Conservation (phyloP, 2,113 vertebrate genomes). For the Desmodus rotundus region DNA sequence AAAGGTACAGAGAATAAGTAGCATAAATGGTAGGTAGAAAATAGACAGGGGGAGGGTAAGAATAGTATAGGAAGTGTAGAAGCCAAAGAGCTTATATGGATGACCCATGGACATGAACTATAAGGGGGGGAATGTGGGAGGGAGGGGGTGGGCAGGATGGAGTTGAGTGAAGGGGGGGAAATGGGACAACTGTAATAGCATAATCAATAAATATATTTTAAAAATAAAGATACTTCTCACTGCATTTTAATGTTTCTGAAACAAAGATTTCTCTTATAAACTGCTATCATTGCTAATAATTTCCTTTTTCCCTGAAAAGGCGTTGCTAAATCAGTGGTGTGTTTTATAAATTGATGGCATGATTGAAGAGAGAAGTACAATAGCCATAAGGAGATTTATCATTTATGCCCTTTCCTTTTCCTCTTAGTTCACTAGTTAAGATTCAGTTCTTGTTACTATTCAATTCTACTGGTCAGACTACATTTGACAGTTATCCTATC, state of each 20-base stretch:
- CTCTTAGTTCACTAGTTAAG: slow-evolving; percentile 8
- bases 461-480: neutral
- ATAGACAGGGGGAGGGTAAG: too few species aligned
- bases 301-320: neutral
- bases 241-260: slow-evolving; percentile 11
- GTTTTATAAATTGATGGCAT: slow-evolving; percentile 1
- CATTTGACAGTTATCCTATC: neutral
- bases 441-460: slow-evolving; percentile 26
- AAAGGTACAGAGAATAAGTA: too few species aligned
- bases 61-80: too few species aligned
- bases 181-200: too few species aligned
- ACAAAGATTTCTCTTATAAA: slow-evolving; percentile 7
- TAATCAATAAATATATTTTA: too few species aligned
- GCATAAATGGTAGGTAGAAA: too few species aligned
- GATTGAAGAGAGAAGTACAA: neutral
- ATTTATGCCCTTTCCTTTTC: neutral
- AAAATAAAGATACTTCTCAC: neutral
- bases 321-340: neutral
- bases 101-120: too few species aligned
- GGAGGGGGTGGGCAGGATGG: too few species aligned
- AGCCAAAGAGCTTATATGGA: too few species aligned
- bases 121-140: too few species aligned
- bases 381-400: slow-evolving; percentile 5
- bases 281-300: neutral
- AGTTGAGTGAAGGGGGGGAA: too few species aligned